These are phyloP conservation scores for Notamacropus eugenii DNA, from an alignment of 2,797 vertebrate genomes.

Conservation along the genomic window DNA sequence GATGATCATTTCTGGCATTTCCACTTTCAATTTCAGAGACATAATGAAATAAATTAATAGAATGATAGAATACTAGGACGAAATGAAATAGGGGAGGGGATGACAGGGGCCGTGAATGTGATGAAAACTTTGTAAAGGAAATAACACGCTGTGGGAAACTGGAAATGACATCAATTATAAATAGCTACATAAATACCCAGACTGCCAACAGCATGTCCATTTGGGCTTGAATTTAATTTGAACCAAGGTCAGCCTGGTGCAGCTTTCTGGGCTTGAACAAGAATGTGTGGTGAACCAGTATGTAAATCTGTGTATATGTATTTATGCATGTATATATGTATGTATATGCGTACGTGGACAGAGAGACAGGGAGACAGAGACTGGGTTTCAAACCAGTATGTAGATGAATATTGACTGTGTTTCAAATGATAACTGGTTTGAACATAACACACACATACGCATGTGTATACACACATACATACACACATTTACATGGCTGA, in stretches of 20 bases:
- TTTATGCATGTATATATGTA: no score
- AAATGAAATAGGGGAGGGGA: background rate
- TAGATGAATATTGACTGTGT: background rate
- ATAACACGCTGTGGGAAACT: background rate
- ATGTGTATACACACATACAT: background rate
- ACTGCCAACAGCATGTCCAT: background rate
- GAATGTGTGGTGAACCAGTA: background rate
- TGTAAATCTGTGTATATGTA: background rate
- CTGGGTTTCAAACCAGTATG: background rate
- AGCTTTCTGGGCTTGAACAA: background rate
- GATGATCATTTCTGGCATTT: slow-evolving; percentile 49
- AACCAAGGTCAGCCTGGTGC: background rate
- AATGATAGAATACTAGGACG: background rate
- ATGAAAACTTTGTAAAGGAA: background rate
- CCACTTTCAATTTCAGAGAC: slow-evolving; percentile 59
- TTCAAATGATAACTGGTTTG: background rate
- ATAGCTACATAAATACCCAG: background rate
- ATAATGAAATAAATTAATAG: slow-evolving; percentile 54
- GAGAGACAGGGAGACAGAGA: background rate
- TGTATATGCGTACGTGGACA: background rate
- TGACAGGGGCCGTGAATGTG: background rate
- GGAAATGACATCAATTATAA: background rate
- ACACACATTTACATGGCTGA: background rate
- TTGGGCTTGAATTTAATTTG: slow-evolving; percentile 23
- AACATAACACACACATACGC: background rate